Evolutionary conservation across 2,797 vertebrate genomes (phyloP).

Genomic region (Poecilia gillii): DNA sequence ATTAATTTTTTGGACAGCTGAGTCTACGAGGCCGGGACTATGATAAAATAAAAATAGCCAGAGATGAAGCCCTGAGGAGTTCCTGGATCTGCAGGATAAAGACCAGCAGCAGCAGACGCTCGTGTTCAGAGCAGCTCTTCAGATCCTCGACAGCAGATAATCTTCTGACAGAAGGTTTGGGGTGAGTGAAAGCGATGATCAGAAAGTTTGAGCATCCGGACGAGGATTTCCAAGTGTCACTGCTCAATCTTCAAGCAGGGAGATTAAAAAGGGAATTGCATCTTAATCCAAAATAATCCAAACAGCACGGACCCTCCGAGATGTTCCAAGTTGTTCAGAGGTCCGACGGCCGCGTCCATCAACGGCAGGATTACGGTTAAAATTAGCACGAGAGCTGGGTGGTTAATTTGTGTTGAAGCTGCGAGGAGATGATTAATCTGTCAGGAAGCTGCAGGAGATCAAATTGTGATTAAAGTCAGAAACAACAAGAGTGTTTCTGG

Average conservation of each 20-base stretch:
- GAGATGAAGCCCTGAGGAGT: neutral
- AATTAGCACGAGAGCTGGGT: conserved; percentile 68
- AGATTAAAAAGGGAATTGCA: conserved; percentile 95
- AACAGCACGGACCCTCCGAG: conserved; percentile 87
- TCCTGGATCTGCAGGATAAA: neutral
- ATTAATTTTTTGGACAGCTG: neutral
- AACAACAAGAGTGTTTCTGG: conserved; percentile 43
- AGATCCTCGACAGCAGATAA: conserved; percentile 30
- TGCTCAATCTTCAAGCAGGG: conserved; percentile 88
- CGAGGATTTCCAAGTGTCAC: conserved; percentile 81
- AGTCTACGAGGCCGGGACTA: neutral
- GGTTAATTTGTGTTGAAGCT: conserved; percentile 49
- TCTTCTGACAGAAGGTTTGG: conserved; percentile 36
- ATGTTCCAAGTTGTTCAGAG: conserved; percentile 82
- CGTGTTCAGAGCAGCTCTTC: neutral
- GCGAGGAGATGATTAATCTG: conserved; percentile 55
- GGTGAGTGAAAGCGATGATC: conserved; percentile 33
- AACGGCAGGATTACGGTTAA: conserved; percentile 75
- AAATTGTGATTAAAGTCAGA: conserved; percentile 64
- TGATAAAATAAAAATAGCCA: neutral
- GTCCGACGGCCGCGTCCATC: conserved; percentile 84
- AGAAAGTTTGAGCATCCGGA: conserved; percentile 41
- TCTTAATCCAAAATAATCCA: conserved; percentile 97
- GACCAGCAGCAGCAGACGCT: neutral
- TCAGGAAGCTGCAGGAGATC: conserved; percentile 52